Percentiles rank a stretch among this genome's conserved stretches.
Evolutionary conservation across 2,113 vertebrate species (phyloP).

Genomic region (Calyptomena viridis): DNA sequence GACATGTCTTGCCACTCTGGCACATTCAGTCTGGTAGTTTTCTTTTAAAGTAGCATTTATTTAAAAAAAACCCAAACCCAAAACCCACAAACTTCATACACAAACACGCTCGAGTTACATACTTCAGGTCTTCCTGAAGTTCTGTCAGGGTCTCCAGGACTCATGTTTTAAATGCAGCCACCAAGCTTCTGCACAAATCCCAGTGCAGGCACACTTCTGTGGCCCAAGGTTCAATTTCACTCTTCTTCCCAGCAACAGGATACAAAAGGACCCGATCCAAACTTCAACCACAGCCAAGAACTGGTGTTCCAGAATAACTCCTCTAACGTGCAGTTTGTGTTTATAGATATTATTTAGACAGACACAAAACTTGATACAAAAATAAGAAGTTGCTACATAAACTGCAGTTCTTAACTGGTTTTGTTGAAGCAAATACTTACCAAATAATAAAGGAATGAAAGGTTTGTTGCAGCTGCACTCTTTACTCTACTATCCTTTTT

Average conservation of each 20-base stretch:
- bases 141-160: not conserved
- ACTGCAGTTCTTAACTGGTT: not conserved
- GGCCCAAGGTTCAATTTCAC: not conserved
- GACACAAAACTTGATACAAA: not conserved
- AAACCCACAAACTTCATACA: not conserved
- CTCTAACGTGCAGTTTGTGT: not conserved
- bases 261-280: not conserved
- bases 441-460: slow-evolving; percentile 92
- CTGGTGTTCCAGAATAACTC: not conserved
- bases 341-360: not conserved
- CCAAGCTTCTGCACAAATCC: not conserved
- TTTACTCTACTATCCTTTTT: slow-evolving; percentile 96
- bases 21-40: not conserved
- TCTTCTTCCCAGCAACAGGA: not conserved
- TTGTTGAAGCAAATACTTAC: slow-evolving; percentile 72
- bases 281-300: not conserved
- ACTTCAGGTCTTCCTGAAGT: not conserved
- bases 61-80: not conserved
- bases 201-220: not conserved
- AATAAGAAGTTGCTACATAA: not conserved
- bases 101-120: not conserved
- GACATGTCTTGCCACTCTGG: not conserved
- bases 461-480: slow-evolving; percentile 95
- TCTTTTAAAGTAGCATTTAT: not conserved
- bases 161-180: not conserved